These are phyloP conservation scores for Uloborus diversus DNA, from an alignment of 1,140 invertebrate species.

Conservation along the genomic window DNA sequence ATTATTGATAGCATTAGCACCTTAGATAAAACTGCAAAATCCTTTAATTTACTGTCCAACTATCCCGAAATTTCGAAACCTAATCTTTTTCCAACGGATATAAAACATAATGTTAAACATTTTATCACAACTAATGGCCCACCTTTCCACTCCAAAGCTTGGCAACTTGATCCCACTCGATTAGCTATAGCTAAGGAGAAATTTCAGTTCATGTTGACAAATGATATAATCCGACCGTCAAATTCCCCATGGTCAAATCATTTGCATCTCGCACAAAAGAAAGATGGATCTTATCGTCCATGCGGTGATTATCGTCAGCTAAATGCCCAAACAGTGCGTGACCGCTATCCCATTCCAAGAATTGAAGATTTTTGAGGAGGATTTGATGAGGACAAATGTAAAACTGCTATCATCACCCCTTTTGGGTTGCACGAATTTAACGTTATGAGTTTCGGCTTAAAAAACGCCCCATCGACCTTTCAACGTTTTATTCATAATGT, in stretches of 20 bases:
- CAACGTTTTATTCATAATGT: constrained; percentile 61
- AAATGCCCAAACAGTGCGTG: constrained; percentile 57
- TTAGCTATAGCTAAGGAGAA: background rate
- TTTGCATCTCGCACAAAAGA: constrained; percentile 58
- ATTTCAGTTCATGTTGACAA: constrained; percentile 9
- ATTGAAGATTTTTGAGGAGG: constrained; percentile 55
- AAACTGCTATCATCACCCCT: constrained; percentile 57
- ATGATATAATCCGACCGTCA: constrained; percentile 38
- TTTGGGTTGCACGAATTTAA: constrained; percentile 25
- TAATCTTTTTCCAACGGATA: background rate
- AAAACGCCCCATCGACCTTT: constrained; percentile 66
- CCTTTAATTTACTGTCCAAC: background rate
- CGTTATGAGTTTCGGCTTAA: constrained; percentile 12
- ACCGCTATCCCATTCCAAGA: constrained; percentile 58
- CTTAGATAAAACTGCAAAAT: background rate
- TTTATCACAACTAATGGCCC: background rate
- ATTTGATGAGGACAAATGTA: constrained; percentile 59
- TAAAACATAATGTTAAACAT: constrained; percentile 13
- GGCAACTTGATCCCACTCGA: constrained; percentile 6
- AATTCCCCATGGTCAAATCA: constrained; percentile 29
- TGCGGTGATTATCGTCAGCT: constrained; percentile 60
- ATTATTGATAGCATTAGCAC: background rate
- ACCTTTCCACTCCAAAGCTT: background rate
- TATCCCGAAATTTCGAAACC: constrained; percentile 11
- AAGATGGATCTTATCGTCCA: constrained; percentile 50